Percentiles rank a stretch among this genome's conserved stretches.
These are phyloP conservation scores for Poeciliopsis paucimaculata DNA, from an alignment of 2,797 vertebrate species.

Conservation along the genomic window DNA sequence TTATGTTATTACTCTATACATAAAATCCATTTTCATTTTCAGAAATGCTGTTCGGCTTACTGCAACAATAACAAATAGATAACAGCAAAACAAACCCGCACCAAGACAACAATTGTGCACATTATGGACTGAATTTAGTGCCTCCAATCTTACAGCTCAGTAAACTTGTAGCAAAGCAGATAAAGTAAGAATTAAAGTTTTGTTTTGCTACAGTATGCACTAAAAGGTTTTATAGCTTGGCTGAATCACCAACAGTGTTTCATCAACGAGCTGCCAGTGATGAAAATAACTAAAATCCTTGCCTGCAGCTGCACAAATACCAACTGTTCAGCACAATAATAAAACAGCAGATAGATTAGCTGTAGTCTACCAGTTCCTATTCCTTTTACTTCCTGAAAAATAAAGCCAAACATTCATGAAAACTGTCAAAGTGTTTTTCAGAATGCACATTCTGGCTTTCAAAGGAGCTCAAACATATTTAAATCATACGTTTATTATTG, in stretches of 20 bases:
- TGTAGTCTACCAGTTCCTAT: not conserved
- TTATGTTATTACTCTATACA: conserved; percentile 83
- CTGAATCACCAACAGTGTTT: conserved; percentile 14
- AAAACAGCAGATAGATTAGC: conserved; percentile 7
- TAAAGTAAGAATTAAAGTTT: conserved; percentile 42
- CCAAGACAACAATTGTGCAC: conserved; percentile 64
- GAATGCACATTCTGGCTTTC: not conserved
- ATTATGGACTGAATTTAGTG: conserved; percentile 53
- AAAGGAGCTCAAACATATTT: not conserved
- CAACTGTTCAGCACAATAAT: conserved; percentile 5
- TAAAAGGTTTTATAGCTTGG: conserved; percentile 31
- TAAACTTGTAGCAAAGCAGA: conserved; percentile 27
- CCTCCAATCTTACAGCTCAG: conserved; percentile 42
- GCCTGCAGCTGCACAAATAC: not conserved
- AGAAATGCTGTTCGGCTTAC: conserved; percentile 71
- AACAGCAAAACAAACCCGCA: conserved; percentile 72
- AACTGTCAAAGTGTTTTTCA: not conserved
- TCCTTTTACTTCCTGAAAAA: not conserved
- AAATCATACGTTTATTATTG: not conserved
- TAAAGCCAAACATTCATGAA: not conserved
- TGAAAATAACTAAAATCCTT: conserved; percentile 14
- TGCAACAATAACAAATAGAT: conserved; percentile 83
- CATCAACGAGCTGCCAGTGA: conserved; percentile 7
- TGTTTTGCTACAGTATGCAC: conserved; percentile 16
- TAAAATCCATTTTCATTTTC: conserved; percentile 84